Base-by-base conservation (phyloP, 2,113 vertebrate genomes). In the Pterophyllum scalare region DNA sequence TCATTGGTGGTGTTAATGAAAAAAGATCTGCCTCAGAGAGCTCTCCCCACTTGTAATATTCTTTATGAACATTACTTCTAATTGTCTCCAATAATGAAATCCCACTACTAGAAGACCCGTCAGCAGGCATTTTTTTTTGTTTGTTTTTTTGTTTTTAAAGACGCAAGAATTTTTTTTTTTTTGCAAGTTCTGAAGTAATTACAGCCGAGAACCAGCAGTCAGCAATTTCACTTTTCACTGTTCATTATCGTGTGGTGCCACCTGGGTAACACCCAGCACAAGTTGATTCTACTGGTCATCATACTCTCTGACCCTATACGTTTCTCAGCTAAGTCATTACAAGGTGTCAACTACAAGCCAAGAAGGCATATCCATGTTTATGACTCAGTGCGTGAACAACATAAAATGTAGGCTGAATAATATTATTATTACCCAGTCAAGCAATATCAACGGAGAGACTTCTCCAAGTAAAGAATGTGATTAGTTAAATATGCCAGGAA, bases 21-120 rank as follows among this genome's bases (percentile, higher is more conserved):
- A 92, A 92, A 90, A 91, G 67, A 83, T 77, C 90, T 75, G 91
- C 87, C 87, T 93, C 88, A 59, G 90, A 93, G 88, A 90, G 89
- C 79, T 88, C 84, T 87, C 79, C 81, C 85, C 86, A 92, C 88
- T 92, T 91, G 92, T 89, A 92, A 94, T 91, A 90, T 93, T 94
- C 89, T 79, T 89, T 87, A 88, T 94, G 79, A 91, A 92, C 91
- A 93, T 95, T 78, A 94, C 90, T 91, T 94, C 87, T 93, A 92
- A 95, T 95, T 92, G 90, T 90, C 91, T 94, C 86, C 89, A 86
- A 90, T 92, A 92, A 94, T 93, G 92, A 95, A 91, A 90, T 92
- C 83, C 70, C 62, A 86, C 85, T 9, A 83, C 75, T 59, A 46
- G 87, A 89, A 56, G 89, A 87, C 79, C 87, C 91, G 93, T 94